Base-by-base conservation (phyloP, 2,797 vertebrate species). In the Silurus aristotelis region DNA sequence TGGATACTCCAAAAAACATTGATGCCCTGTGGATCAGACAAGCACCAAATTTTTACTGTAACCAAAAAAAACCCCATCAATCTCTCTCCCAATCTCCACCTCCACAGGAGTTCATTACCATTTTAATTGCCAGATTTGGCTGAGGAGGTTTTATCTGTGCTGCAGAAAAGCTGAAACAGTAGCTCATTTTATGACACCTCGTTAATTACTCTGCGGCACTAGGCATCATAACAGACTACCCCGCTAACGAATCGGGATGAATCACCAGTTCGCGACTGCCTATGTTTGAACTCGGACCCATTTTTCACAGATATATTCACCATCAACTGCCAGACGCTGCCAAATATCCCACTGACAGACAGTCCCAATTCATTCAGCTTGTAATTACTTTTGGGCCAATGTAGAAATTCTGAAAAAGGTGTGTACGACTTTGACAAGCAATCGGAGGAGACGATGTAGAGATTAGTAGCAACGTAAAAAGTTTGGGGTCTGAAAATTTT, bases 91-190 rank as follows among this genome's bases (percentile, higher is more conserved):
- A 87, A 88, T 86, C 89, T 89, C 43, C 63, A 85, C 52, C 86
- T 86, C 84, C 43, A 83, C 80, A 93, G 92, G 93, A 93, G 94
- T 91, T 93, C 92, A 94, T 95, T 95, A 94, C 92, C 93, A 94
- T 94, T 93, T 94, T 95, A 94, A 95, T 94, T 94, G 93, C 93
- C 91, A 93, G 93, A 93, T 93, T 92, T 93, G 90, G 93, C 77
- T 84, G 81, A 52, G 77, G 68, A 79, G 80, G 83, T 46, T 86
- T 88, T 87, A 93, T 91, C 89, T 87, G 90, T 92, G 90, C 90
- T 90, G 92, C 92, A 93, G 94, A 94, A 94, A 87, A 91, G 85
- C 87, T 88, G 82, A 90, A 92, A 93, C 94, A 93, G 93, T 93
- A 93, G 91, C 92, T 91, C 91, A 92, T 91, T 92, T 91, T 90